Percentiles rank a stretch among this genome's conserved stretches.
phyloP scores from a whole-genome alignment of 2,113 vertebrate genomes.

The Rhizomys pruinosus region DNA sequence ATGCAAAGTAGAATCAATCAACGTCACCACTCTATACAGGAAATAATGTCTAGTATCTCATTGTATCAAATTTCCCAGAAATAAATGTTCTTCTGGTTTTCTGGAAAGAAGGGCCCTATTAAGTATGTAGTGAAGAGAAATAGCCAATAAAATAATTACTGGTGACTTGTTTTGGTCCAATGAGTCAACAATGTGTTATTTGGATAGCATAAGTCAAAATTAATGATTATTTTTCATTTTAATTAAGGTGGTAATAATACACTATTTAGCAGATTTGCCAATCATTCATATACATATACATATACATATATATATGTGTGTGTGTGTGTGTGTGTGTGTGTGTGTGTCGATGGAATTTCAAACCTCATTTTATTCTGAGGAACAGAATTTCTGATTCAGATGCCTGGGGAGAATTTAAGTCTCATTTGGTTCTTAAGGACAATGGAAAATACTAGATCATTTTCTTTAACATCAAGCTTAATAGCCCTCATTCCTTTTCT shows the following conservation, averaged over 20 bases:
- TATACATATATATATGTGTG: too few species aligned
- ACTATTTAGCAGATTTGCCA: background rate
- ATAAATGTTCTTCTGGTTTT: background rate
- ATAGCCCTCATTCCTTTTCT: background rate
- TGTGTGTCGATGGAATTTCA: too few species aligned
- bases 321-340: too few species aligned
- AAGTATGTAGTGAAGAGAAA: background rate
- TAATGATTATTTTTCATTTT: background rate
- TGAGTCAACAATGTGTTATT: background rate
- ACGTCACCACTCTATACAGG: background rate
- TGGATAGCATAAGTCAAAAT: background rate
- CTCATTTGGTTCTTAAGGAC: slow-evolving; percentile 12
- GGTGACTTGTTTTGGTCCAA: background rate
- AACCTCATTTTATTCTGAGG: background rate
- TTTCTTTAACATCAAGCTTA: background rate
- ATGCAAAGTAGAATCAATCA: background rate
- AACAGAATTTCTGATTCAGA: background rate
- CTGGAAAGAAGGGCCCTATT: background rate
- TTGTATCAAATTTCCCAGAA: background rate
- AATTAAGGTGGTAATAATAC: background rate
- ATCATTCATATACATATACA: background rate
- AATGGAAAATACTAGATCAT: background rate
- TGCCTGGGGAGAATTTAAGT: background rate
- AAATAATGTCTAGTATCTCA: background rate
- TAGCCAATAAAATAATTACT: background rate